Evolutionary conservation across 2,113 vertebrate genomes (phyloP).

Genomic region (Neodontobutis hainanensis): DNA sequence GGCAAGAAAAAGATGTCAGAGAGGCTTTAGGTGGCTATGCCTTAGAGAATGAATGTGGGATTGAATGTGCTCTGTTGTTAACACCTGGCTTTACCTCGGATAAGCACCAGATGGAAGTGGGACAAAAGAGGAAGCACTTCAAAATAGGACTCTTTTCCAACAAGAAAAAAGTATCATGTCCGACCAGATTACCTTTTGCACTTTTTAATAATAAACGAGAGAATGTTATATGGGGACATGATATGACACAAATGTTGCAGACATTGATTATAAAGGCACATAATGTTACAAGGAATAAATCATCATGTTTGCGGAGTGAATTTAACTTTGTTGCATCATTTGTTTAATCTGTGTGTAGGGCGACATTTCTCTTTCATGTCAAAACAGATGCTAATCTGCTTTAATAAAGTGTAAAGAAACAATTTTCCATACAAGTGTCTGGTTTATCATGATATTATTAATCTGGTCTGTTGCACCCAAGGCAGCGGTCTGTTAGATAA

Average conservation of each 20-base stretch:
- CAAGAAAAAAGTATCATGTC: background rate
- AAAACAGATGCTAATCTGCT: background rate
- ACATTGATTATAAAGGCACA: slow-evolving; percentile 32
- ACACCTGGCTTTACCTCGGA: slow-evolving; percentile 45
- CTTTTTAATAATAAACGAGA: slow-evolving; percentile 7
- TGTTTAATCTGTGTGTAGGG: slow-evolving; percentile 19
- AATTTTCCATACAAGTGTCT: too few species aligned
- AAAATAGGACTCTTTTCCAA: slow-evolving; percentile 32
- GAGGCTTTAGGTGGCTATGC: slow-evolving; percentile 42
- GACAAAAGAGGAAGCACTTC: slow-evolving; percentile 34
- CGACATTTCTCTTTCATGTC: background rate
- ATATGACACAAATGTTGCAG: slow-evolving; percentile 13
- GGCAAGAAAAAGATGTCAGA: slow-evolving; percentile 40
- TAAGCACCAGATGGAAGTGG: slow-evolving; percentile 43
- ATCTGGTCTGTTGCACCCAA: too few species aligned
- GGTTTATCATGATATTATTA: too few species aligned
- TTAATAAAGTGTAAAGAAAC: background rate
- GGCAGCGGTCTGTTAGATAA: background rate
- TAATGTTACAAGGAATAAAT: slow-evolving; percentile 20
- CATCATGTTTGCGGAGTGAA: background rate
- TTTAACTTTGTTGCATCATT: slow-evolving; percentile 16
- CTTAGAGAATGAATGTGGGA: slow-evolving; percentile 47
- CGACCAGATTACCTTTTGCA: background rate
- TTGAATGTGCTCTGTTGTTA: slow-evolving; percentile 49
- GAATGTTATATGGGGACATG: slow-evolving; percentile 27